Evolutionary conservation across 2,888 invertebrate species (phyloP), one percentile per base, ranked within the genome.

Genomic region (Galerucella nymphaeae): DNA sequence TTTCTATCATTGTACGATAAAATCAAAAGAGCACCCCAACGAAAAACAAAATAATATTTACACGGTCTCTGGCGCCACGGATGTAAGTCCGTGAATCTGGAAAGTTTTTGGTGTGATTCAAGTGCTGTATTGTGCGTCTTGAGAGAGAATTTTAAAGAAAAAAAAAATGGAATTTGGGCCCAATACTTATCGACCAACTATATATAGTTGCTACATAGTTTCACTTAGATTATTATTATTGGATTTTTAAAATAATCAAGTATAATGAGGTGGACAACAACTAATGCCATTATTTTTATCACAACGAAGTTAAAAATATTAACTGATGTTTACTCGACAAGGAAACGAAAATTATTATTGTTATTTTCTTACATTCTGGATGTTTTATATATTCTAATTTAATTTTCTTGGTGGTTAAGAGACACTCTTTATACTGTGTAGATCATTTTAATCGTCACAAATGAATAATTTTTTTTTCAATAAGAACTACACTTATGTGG

Each of bases 1-100:
- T 84, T 88, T 91, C 69, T 82, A 84, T 84, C 89, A 89, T 85
- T 89, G 89, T 78, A 80, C 85, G 69, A 80, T 78, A 83, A 80
- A 78, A 72, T 82, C 82, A 80, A 80, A 80, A 55, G 76, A 77
- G 50, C 72, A 64, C 53, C 48, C 66, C 61, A 76, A 83, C 70
- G 79, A 80, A 74, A 81, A 80, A 80, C 83, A 81, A 77, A 79
- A 82, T 30, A 30, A 30, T 81, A 82, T 85, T 81, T 85, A 84
- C 81, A 84, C 85, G 55, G 82, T 86, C 72, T 79, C 82, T 58
- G 83, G 79, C 69, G 79, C 73, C 11, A 16, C 16, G 16, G 55
- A 66, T 38, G 38, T 55, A n/a, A 38, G 50, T 53, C 53, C 62
- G 55, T 69, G 53, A 69, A 55, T 45, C 20, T 8, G 9, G 57